Conservation (phyloP, 1,140 invertebrate genomes). For the Dufourea novaeangliae region DNA sequence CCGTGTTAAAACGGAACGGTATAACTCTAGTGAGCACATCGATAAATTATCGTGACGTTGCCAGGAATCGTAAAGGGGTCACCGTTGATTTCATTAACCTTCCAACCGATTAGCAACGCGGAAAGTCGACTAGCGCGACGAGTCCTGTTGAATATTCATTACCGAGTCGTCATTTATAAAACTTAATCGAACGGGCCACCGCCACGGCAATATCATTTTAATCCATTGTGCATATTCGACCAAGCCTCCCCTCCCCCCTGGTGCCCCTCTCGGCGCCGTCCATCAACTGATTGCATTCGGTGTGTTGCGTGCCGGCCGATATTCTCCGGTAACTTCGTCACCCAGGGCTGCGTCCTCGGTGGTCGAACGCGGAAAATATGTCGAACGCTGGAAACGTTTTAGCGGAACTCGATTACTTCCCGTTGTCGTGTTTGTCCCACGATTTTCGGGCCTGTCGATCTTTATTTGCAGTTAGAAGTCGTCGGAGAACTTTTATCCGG, state of each 20-base stretch:
- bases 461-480: background rate
- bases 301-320: background rate
- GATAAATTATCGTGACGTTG: background rate
- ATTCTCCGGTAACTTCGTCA: background rate
- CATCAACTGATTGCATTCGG: constrained; percentile 14
- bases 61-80: background rate
- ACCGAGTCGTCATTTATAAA: background rate
- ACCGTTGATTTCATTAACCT: constrained; percentile 7
- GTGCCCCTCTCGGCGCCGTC: background rate
- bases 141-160: constrained; percentile 17
- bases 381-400: background rate
- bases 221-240: constrained; percentile 4
- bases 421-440: background rate
- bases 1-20: background rate
- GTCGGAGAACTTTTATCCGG: background rate
- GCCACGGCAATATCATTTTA: constrained; percentile 31
- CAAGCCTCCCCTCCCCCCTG: no score
- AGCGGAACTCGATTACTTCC: background rate
- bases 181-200: constrained; percentile 3
- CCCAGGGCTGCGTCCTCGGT: no score
- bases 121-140: background rate
- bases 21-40: no score
- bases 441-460: background rate
- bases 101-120: background rate
- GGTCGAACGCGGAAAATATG: background rate